A percentile compares a stretch with the other conserved stretches of the same genome.
Conservation (phyloP, 2,888 invertebrate species). For the Cerastis rubricosa region DNA sequence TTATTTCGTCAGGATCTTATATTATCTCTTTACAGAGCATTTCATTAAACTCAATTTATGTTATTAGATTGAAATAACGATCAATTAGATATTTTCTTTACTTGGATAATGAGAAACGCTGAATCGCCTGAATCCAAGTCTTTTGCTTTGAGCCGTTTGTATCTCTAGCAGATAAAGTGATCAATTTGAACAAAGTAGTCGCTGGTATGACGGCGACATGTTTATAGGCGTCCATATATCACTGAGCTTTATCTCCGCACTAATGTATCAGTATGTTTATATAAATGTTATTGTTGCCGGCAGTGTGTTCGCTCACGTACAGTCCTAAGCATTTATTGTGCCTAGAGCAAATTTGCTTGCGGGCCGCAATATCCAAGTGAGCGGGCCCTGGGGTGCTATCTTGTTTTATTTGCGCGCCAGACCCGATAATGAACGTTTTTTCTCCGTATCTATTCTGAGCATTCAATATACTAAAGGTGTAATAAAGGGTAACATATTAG, state of each 20-base stretch:
- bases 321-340: slow-evolving; percentile 87
- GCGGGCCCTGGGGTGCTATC: slow-evolving; percentile 85
- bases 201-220: slow-evolving; percentile 57
- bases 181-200: slow-evolving; percentile 57
- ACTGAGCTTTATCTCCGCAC: slow-evolving; percentile 62
- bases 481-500: slow-evolving; percentile 82
- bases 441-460: slow-evolving; percentile 79
- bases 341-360: slow-evolving; percentile 89
- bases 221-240: slow-evolving; percentile 57
- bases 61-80: slow-evolving; percentile 62
- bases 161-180: slow-evolving; percentile 55
- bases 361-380: slow-evolving; percentile 88
- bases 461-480: slow-evolving; percentile 85
- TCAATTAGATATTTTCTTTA: slow-evolving; percentile 61
- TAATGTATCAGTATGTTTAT: slow-evolving; percentile 74
- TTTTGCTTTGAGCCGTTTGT: slow-evolving; percentile 41
- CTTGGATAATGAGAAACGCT: slow-evolving; percentile 52
- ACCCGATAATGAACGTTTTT: slow-evolving; percentile 89
- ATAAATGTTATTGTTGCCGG: slow-evolving; percentile 79
- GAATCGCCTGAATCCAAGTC: slow-evolving; percentile 19
- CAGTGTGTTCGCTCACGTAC: slow-evolving; percentile 79
- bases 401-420: slow-evolving; percentile 86
- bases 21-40: slow-evolving; percentile 52
- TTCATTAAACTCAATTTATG: slow-evolving; percentile 62
- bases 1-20: slow-evolving; percentile 58